Evolutionary conservation across 2,888 invertebrate species (phyloP), one percentile per base, ranked within the genome.

Genomic region (Watsonalla cultraria): DNA sequence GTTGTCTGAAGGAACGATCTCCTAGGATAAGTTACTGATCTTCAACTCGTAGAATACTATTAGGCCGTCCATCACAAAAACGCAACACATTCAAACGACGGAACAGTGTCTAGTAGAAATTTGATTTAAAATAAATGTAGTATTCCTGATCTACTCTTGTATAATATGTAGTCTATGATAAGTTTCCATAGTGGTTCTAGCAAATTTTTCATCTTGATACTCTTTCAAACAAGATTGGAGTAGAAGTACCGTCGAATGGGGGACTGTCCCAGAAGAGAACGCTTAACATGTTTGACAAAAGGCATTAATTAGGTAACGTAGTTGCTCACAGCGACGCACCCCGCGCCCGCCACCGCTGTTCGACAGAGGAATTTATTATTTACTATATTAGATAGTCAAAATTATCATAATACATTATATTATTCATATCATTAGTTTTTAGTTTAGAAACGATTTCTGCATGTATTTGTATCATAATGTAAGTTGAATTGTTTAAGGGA

Each of bases 341-440:
- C 61, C 71, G 66, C 72, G 70, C 74, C 60, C 72, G 60, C 66
- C 62, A 70, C 67, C 73, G 63, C 66, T 68, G 62, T 70, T 68
- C 64, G 65, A 70, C 72, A 65, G 59, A 69, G 63, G 64, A 68
- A 68, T 61, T 76, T 78, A 74, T 82, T 80, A 68, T 80, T 82
- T 78, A 81, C 80, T 74, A 80, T 77, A 69, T 84, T 90, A 90
- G 90, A 88, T 90, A 90, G 90, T 81, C 86, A 70, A 89, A 90
- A 90, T 90, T 49, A 49, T 49, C 37, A 49, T 49, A 49, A 49
- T 49, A 49, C 49, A 49, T 42, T 90, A 61, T 85, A 84, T 80
- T 84, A 80, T 89, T 86, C 90, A 90, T 90, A 90, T 90, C 90
- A 90, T 89, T 90, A 90, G 90, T 74, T 89, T 85, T 85, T 89